Evolutionary conservation across 2,113 vertebrate genomes (phyloP), one percentile per base, ranked within the genome.

Genomic region (Callaeas wilsoni): DNA sequence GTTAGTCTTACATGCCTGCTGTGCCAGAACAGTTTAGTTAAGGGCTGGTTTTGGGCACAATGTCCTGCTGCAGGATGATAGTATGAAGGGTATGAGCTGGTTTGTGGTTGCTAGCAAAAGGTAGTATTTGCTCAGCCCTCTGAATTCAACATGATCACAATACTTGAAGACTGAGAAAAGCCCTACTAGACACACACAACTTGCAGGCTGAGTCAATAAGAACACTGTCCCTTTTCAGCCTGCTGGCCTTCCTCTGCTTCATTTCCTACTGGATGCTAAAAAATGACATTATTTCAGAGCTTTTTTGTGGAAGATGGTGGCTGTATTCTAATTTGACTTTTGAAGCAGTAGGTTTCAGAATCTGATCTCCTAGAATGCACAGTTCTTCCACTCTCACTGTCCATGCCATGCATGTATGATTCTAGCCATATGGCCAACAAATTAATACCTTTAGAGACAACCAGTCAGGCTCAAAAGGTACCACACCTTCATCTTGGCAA

Each of bases 201-300:
- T 90, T 60, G 27, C 49, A 84, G 46, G 23, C 12, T 25, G 12
- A 62, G 49, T 46, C 57, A 79, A 27, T 35, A 47, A 84, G 16
- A 71, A 15, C 14, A 25, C 25, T 25, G 10, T 27, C 4, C 26
- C 25, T 81, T 62, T 68, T 81, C 22, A 2, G 1, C 53, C 42
- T 84, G 27, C 27, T 63, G 41, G 21, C 30, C 49, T 32, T 67
- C 21, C 35, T 60, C 25, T n/a, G 52, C 44, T 91, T 91, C 41
- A 37, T 53, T 69, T 92, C 62, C 52, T 57, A 73, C 12, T 32
- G 21, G 16, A 41, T 47, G 19, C 33, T 84, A 59, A 92, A 84
- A 87, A 57, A 37, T 18, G 4, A 15, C 0, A 0, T 19, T 46
- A 10, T 10, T 32, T 71, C 16, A 56, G 42, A 57, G 16, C 6